Conservation (phyloP, 2,113 vertebrate species). For the Butastur rufipennis region DNA sequence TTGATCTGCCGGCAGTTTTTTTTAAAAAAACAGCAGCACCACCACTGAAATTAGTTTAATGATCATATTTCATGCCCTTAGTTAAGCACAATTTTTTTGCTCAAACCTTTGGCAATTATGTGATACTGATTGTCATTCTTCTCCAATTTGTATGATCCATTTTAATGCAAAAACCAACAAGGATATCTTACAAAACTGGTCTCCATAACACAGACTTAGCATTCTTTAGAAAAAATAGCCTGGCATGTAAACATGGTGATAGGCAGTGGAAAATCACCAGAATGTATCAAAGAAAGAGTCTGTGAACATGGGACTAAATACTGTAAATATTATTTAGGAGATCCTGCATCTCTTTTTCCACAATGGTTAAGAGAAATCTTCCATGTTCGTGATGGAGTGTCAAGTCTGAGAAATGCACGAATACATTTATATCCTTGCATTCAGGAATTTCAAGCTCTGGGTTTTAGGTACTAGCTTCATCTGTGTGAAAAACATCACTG, state of each 20-base stretch:
- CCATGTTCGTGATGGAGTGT: fast-evolving
- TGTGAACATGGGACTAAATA: background rate
- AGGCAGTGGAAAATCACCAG: background rate
- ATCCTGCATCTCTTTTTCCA: background rate
- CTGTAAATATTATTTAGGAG: background rate
- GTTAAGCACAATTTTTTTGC: background rate
- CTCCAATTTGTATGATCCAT: background rate
- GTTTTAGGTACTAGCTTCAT: background rate
- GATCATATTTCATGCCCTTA: background rate
- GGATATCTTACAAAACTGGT: background rate
- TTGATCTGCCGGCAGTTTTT: background rate
- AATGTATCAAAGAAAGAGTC: background rate
- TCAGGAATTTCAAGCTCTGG: fast-evolving
- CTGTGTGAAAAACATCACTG: background rate
- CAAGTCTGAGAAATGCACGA: background rate
- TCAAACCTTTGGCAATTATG: background rate
- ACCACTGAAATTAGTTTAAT: background rate
- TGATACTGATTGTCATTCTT: background rate
- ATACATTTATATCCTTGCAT: background rate
- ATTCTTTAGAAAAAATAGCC: background rate
- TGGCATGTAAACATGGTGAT: background rate
- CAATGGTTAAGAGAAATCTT: background rate
- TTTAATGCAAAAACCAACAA: background rate
- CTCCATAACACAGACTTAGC: background rate
- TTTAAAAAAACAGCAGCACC: fast-evolving